Evolutionary conservation across 2,113 vertebrate genomes (phyloP).

Genomic region (Chloropsis hardwickii): DNA sequence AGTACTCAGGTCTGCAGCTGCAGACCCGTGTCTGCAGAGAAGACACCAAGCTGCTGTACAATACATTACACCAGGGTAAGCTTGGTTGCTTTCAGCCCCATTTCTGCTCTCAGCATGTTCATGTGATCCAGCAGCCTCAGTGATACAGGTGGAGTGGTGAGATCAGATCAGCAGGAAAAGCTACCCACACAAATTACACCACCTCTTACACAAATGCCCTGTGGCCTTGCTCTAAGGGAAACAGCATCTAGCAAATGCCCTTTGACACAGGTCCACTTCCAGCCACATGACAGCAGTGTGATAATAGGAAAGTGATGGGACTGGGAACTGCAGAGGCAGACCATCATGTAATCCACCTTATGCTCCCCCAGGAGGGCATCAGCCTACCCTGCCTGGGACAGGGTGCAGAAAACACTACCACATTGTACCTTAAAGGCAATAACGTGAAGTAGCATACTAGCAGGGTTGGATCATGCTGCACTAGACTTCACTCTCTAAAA

Average conservation of each 20-base stretch:
- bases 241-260: not conserved
- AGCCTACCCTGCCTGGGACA: accelerated
- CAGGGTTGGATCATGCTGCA: not conserved
- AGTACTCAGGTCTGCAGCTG: not conserved
- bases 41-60: not conserved
- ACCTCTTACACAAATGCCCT: not conserved
- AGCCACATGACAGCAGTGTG: accelerated
- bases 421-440: not conserved
- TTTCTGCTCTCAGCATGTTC: not conserved
- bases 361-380: accelerated
- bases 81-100: not conserved
- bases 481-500: not conserved
- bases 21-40: not conserved
- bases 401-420: not conserved
- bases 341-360: not conserved
- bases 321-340: not conserved
- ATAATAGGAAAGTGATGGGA: not conserved
- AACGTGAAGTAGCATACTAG: accelerated
- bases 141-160: not conserved
- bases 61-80: not conserved
- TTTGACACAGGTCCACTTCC: not conserved
- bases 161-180: not conserved
- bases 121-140: not conserved
- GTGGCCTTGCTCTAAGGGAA: not conserved
- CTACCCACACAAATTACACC: not conserved